Base-by-base conservation (phyloP, 2,113 vertebrate species). In the Marcusenius ussheri region DNA sequence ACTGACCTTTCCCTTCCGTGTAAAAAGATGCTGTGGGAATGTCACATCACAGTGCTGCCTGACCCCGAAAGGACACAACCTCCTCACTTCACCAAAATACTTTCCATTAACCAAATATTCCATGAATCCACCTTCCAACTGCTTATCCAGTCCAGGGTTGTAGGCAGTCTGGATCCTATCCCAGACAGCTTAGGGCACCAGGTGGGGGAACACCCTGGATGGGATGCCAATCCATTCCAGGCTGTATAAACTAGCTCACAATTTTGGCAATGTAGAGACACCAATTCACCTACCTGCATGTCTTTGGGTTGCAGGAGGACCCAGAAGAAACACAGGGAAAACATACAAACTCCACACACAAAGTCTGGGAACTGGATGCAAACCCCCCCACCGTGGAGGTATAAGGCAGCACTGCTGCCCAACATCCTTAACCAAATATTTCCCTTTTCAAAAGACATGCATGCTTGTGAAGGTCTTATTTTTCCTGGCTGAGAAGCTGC, bases 81-180 rank as follows among this genome's bases (percentile, higher is more conserved):
- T 42, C 31, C 17, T 15, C 74, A 39, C 5, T 80, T 80, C 13
- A 80, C 35, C 74, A 42, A 80, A 80, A 80, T 80, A 7, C 74
- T 80, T 80, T 80, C 74, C 74, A 80, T 80, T 80, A 80, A 80
- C 10, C 74, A 80, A 42, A 31, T 70, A 70, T 70, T 70, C 62
- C 62, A 70, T 31, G 27, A 70, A 70, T 31, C n/a, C 10, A 70
- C n/a, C 62, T 11, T 42, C 74, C 17, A 80, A 19, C 74, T 80
- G 74, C 74, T 80, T 35, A 80, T 80, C 11, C 74, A 35, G 15
- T 42, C 13, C 5, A 80, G 74, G 35, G 35, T 80, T 80, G 74
- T 17, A 42, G 74, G 74, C 74, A 19, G 74, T 70, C 62, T 70
- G 74, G 74, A 80, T 80, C 74, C 15, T 17, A 19, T 80, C 74